These are phyloP conservation scores for Andricus grossulariae DNA, from an alignment of 1,140 invertebrate genomes.

Conservation along the genomic window DNA sequence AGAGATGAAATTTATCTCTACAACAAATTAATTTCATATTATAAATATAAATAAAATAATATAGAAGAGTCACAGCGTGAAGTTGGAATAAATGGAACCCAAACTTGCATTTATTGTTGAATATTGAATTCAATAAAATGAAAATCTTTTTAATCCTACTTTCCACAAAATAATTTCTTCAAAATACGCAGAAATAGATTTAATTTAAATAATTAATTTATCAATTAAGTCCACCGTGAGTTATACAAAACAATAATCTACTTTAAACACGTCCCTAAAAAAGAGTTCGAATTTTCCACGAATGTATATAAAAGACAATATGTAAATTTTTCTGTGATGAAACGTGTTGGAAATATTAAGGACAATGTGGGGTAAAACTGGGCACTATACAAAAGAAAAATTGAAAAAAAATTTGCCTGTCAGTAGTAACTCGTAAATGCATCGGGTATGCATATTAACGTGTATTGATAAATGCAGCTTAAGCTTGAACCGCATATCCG, in stretches of 20 bases:
- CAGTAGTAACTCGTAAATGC: background rate
- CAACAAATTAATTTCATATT: too few relatives aligned
- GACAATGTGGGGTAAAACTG: conserved; percentile 17
- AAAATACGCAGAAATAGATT: too few relatives aligned
- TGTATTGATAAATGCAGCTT: conserved; percentile 13
- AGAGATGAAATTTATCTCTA: too few relatives aligned
- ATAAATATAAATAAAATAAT: too few relatives aligned
- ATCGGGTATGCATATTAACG: background rate
- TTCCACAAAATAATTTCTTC: too few relatives aligned
- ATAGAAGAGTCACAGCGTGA: too few relatives aligned
- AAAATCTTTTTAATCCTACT: too few relatives aligned
- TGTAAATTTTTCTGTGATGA: conserved; percentile 1
- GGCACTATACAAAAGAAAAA: background rate
- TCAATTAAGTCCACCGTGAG: background rate
- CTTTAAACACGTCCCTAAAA: background rate
- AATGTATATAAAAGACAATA: conserved; percentile 1
- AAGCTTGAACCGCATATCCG: background rate
- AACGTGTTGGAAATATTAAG: conserved; percentile 21
- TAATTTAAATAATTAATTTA: too few relatives aligned
- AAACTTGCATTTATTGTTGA: too few relatives aligned
- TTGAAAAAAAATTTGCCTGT: background rate
- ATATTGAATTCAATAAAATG: too few relatives aligned
- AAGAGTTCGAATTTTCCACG: background rate
- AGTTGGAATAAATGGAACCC: too few relatives aligned
- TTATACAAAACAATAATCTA: background rate